Conservation (phyloP, 2,113 vertebrate species). For the Galeopterus variegatus region DNA sequence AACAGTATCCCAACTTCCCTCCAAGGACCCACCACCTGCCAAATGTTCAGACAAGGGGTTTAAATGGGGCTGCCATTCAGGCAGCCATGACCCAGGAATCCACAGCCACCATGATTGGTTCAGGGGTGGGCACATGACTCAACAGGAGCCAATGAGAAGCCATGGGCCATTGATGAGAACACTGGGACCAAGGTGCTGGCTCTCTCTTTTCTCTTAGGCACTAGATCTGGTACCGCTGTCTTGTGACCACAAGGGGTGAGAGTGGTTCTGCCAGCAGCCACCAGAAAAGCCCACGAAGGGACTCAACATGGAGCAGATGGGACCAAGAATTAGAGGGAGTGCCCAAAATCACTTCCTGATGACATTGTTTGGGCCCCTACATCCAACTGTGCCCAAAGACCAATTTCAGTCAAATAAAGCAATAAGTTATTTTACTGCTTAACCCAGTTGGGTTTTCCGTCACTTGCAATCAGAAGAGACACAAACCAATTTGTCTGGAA, state of each 20-base stretch:
- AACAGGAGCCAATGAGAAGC: not conserved
- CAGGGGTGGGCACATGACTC: not conserved
- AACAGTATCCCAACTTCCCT: rapidly evolving
- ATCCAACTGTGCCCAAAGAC: not conserved
- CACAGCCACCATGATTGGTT: not conserved
- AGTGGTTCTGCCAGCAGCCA: rapidly evolving
- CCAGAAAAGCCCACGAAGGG: not conserved
- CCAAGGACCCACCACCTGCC: too few relatives aligned
- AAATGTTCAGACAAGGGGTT: not conserved
- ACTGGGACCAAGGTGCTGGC: not conserved
- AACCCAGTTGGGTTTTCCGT: not conserved
- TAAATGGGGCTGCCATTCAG: not conserved
- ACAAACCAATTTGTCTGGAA: not conserved
- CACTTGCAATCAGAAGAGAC: not conserved
- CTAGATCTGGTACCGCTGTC: not conserved
- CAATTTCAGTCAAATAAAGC: not conserved
- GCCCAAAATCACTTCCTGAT: not conserved
- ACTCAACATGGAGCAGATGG: not conserved
- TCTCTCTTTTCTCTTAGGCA: not conserved
- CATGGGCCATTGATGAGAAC: not conserved
- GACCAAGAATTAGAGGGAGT: not conserved
- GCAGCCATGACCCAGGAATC: not conserved
- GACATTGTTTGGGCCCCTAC: not conserved
- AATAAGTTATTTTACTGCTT: not conserved
- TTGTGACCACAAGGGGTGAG: rapidly evolving